These are phyloP conservation scores for Rousettus leschenaultii DNA, from an alignment of 2,113 vertebrate genomes.

Conservation along the genomic window DNA sequence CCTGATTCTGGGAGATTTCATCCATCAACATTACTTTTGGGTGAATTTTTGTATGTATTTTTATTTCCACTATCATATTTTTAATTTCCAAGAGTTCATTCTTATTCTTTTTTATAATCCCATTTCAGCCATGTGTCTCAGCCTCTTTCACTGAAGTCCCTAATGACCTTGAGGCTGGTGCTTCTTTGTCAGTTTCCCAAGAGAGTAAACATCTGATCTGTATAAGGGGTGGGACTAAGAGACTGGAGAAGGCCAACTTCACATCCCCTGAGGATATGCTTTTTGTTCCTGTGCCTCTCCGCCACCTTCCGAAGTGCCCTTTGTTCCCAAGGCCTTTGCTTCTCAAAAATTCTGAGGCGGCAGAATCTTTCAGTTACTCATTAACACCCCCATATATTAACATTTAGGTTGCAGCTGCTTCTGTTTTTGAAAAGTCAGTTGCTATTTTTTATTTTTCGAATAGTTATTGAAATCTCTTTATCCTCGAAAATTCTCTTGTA, in stretches of 20 bases:
- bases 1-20: background rate
- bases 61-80: background rate
- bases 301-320: background rate
- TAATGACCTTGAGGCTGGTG: background rate
- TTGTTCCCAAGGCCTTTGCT: background rate
- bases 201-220: background rate
- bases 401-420: background rate
- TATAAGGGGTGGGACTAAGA: background rate
- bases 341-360: background rate
- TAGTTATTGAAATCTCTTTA: background rate
- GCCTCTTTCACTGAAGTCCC: background rate
- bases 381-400: background rate
- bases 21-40: background rate
- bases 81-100: background rate
- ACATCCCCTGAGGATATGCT: background rate
- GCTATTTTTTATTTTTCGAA: background rate
- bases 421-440: constrained; percentile 2
- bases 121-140: background rate
- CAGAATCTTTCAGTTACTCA: background rate
- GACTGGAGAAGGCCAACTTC: background rate
- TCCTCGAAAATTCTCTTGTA: background rate
- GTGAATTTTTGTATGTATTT: background rate
- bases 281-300: background rate
- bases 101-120: background rate
- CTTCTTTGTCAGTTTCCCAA: background rate